Conservation (phyloP, 1,140 invertebrate species). For the Matsumurasca onukii region DNA sequence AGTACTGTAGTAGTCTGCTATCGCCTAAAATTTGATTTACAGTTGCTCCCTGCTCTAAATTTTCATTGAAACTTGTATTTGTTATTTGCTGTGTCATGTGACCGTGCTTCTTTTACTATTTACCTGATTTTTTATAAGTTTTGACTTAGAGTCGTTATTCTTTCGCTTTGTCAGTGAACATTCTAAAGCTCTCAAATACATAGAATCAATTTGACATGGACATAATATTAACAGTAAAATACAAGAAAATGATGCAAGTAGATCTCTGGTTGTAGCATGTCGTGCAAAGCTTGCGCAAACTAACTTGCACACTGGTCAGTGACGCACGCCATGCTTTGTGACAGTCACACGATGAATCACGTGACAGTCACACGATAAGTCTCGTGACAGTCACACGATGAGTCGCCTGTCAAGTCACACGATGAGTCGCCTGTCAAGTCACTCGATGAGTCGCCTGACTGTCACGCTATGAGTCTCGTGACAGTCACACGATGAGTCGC, state of each 20-base stretch:
- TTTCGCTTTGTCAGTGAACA: not conserved
- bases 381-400: slow-evolving; percentile 1
- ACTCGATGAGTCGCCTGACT: not conserved
- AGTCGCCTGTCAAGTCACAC: slow-evolving; percentile 35
- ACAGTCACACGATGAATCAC: slow-evolving; percentile 39
- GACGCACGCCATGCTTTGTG: slow-evolving; percentile 42
- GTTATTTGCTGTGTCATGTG: slow-evolving; percentile 43
- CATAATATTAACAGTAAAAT: no score
- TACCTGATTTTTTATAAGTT: slow-evolving; percentile 19
- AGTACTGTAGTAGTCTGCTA: slow-evolving; percentile 36
- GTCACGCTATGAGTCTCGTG: not conserved
- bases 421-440: no score
- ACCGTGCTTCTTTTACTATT: slow-evolving; percentile 42
- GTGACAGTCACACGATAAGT: slow-evolving; percentile 6
- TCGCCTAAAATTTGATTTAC: slow-evolving; percentile 4
- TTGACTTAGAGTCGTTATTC: not conserved
- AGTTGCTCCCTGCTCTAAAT: not conserved
- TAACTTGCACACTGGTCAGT: slow-evolving; percentile 34
- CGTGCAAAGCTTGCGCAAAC: slow-evolving; percentile 40
- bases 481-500: not conserved
- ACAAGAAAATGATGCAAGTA: slow-evolving; percentile 28
- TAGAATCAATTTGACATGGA: no score
- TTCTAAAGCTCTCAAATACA: no score
- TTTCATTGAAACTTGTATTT: not conserved
- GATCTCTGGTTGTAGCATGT: slow-evolving; percentile 44